These are phyloP conservation scores for Halictus quadricinctus DNA, from an alignment of 2,888 invertebrate genomes.

Conservation along the genomic window DNA sequence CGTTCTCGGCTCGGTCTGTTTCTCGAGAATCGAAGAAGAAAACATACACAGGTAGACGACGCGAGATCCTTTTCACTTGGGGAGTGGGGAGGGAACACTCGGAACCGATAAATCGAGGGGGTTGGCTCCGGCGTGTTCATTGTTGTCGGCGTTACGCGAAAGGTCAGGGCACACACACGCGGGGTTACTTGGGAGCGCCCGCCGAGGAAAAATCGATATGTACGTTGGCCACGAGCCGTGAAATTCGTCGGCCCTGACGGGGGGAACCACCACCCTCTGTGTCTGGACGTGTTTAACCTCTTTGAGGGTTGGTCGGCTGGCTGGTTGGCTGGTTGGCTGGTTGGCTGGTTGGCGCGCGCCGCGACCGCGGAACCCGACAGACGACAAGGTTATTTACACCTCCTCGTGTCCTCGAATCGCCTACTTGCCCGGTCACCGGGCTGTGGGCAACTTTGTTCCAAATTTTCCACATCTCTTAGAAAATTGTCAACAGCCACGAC, in stretches of 20 bases:
- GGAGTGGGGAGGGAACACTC: neutral
- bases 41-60: conserved; percentile 35
- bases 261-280: neutral
- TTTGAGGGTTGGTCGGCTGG: neutral
- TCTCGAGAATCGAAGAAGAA: neutral
- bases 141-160: conserved; percentile 32
- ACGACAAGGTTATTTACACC: neutral
- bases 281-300: conserved; percentile 39
- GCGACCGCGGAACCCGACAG: neutral
- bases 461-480: too few species aligned
- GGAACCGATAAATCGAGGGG: neutral
- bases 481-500: too few species aligned
- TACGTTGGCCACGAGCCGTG: conserved; percentile 67
- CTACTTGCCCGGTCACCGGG: too few species aligned
- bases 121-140: conserved; percentile 13
- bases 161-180: conserved; percentile 44
- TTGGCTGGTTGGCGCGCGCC: neutral
- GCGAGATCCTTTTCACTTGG: neutral
- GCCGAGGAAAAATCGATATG: conserved; percentile 72
- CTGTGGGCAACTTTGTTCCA: too few species aligned
- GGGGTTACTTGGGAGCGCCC: conserved; percentile 27
- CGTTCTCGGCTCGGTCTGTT: neutral
- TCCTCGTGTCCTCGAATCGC: neutral
- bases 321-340: neutral
- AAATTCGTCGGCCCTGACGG: conserved; percentile 23